Evolutionary conservation across 92 coral and sea anemone genomes (phyloP).

Genomic region (Epizoanthus scotinus): DNA sequence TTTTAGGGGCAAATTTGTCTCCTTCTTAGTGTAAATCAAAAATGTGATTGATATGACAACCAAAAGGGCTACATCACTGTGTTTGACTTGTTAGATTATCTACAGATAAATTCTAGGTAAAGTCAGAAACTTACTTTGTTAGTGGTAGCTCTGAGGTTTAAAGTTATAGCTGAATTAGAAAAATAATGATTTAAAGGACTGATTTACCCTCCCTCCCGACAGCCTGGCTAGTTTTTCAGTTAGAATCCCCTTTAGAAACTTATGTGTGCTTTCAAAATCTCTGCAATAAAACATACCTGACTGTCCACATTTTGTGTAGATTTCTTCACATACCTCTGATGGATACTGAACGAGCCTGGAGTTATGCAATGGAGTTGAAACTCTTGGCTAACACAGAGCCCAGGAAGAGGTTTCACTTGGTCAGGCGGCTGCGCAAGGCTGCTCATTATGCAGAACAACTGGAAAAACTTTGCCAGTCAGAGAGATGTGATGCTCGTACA

Average conservation of each 20-base stretch:
- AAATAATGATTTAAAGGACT: too few species aligned
- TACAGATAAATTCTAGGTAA: too few species aligned
- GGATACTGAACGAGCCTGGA: conserved; percentile 99
- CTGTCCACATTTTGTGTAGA: conserved; percentile 39
- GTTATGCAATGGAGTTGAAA: conserved; percentile 99
- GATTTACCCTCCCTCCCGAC: too few species aligned
- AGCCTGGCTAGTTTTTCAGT: not conserved
- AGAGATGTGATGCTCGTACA: conserved; percentile 92
- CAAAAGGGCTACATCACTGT: too few species aligned
- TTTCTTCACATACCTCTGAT: conserved; percentile 93
- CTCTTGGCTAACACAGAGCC: conserved; percentile 95
- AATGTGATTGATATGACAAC: too few species aligned
- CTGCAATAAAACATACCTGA: not conserved
- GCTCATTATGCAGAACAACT: conserved; percentile 84
- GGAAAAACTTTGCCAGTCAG: conserved; percentile 79
- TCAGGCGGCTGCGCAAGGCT: conserved; percentile 91
- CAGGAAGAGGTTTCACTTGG: conserved; percentile 89
- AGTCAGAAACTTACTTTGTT: too few species aligned
- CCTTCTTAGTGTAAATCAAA: too few species aligned
- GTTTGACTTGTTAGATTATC: too few species aligned
- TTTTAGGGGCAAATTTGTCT: not conserved
- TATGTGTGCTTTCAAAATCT: not conserved
- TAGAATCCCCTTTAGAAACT: not conserved
- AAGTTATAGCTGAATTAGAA: too few species aligned
- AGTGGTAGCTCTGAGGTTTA: too few species aligned